Conservation (phyloP, 35 echinoderm and acorn worm genomes). For the Patiria miniata region DNA sequence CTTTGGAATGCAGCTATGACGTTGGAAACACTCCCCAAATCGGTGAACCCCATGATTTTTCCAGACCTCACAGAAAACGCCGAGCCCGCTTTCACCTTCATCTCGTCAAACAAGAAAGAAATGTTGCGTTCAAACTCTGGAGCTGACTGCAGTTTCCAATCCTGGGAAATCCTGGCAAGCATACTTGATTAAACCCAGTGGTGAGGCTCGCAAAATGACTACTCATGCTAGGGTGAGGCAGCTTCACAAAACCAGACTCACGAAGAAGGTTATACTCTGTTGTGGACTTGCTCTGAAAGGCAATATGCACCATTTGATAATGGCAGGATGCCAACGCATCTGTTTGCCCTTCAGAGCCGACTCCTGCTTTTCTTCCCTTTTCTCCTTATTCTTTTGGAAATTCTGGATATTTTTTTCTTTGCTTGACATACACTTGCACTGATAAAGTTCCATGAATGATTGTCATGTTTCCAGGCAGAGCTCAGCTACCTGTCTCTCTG, state of each 20-base stretch:
- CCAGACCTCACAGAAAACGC: slow-evolving; percentile 24
- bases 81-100: slow-evolving; percentile 45
- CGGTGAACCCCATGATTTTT: slow-evolving; percentile 46
- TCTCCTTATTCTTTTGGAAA: too few relatives aligned
- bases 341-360: slow-evolving; percentile 31
- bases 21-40: slow-evolving; percentile 46
- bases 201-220: slow-evolving; percentile 28
- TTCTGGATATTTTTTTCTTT: too few relatives aligned
- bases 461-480: too few relatives aligned
- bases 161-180: slow-evolving; percentile 17
- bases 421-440: too few relatives aligned
- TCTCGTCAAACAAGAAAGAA: slow-evolving; percentile 44
- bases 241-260: slow-evolving; percentile 37
- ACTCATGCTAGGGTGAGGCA: slow-evolving; percentile 58
- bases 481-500: too few relatives aligned
- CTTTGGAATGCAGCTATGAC: neutral
- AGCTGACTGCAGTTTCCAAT: neutral
- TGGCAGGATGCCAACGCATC: slow-evolving; percentile 78
- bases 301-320: slow-evolving; percentile 65
- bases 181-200: slow-evolving; percentile 31
- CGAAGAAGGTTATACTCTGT: slow-evolving; percentile 58
- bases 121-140: slow-evolving; percentile 23
- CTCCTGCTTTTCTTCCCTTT: too few relatives aligned
- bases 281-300: slow-evolving; percentile 61
- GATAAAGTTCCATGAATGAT: too few relatives aligned